Conservation (phyloP, 2,113 vertebrate genomes). For the Orycteropus afer region DNA sequence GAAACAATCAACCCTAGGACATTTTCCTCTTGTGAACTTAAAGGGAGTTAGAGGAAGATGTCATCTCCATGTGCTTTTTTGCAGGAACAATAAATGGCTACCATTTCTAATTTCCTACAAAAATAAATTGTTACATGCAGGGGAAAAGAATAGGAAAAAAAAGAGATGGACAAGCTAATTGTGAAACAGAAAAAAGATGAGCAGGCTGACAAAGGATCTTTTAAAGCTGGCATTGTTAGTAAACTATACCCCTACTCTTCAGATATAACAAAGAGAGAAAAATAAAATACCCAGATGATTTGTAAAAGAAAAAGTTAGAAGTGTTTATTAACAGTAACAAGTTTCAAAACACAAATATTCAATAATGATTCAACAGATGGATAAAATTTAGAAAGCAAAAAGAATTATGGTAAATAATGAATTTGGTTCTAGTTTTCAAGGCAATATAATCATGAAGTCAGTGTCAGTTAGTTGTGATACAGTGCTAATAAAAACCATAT, state of each 20-base stretch:
- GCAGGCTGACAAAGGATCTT: not conserved
- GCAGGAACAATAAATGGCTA: no score
- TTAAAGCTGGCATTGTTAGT: not conserved
- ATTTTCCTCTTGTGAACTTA: no score
- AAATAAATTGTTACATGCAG: not conserved
- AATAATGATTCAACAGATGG: not conserved
- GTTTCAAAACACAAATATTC: not conserved
- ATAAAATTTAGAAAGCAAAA: slow-evolving; percentile 25
- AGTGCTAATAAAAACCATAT: slow-evolving; percentile 11
- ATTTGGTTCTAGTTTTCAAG: not conserved
- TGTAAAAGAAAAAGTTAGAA: slow-evolving; percentile 1
- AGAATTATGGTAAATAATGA: not conserved
- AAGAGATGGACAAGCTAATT: not conserved
- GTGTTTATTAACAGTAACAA: slow-evolving; percentile 1
- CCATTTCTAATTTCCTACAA: not conserved
- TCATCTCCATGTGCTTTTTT: no score
- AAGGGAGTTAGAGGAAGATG: no score
- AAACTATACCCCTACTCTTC: not conserved
- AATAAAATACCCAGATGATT: not conserved
- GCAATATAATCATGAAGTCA: not conserved
- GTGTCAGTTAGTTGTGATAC: not conserved
- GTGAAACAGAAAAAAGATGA: not conserved
- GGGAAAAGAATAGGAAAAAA: not conserved
- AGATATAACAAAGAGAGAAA: not conserved
- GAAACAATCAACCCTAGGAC: no score